Base-by-base conservation (phyloP, 2,797 vertebrate genomes). In the Apogon hyalosoma region DNA sequence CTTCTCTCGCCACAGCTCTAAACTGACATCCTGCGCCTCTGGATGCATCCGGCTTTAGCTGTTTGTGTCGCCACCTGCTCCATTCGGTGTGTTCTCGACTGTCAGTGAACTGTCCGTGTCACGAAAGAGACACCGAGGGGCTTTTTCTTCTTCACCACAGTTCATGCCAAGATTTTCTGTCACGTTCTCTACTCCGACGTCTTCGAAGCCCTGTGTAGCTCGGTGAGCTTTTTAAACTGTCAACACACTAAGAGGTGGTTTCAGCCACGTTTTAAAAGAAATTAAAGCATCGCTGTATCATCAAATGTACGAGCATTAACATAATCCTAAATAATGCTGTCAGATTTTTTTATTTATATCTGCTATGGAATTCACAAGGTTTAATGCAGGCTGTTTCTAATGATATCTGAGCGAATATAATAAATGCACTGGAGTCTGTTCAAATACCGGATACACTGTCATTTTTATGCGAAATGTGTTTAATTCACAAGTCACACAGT, bases 341-440 rank as follows among this genome's bases (percentile, higher is more conserved):
- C 49, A 45, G 19, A 10, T 69, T 14, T 31, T 87, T 90, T 90
- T 77, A 92, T 88, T 90, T 92, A 88, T 91, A 81, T 84, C 69
- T 87, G 55, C 51, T 55, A 45, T 55, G 72, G 65, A 38, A 75
- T 77, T 65, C 24, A 48, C 12, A 18, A 24, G 48, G 41, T 85
- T 87, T 81, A 45, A 79, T 73, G 82, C 84, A 82, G 83, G 69
- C 75, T 85, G 84, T 92, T 87, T 88, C 63, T 90, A 57, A 75
- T 80, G 50, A 69, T 82, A 79, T 89, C 85, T 83, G 79, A 88
- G 78, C 75, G 85, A 88, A 86, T 51, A 51, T 75, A 92, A 92
- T 92, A 91, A 92, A 80, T 90, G 87, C 89, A 91, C 84, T 92
- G 86, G 76, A 87, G 65, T 84, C 74, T 84, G 71, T 84, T 79